These are phyloP conservation scores for Castor canadensis DNA, from an alignment of 2,113 vertebrate species.

Conservation along the genomic window DNA sequence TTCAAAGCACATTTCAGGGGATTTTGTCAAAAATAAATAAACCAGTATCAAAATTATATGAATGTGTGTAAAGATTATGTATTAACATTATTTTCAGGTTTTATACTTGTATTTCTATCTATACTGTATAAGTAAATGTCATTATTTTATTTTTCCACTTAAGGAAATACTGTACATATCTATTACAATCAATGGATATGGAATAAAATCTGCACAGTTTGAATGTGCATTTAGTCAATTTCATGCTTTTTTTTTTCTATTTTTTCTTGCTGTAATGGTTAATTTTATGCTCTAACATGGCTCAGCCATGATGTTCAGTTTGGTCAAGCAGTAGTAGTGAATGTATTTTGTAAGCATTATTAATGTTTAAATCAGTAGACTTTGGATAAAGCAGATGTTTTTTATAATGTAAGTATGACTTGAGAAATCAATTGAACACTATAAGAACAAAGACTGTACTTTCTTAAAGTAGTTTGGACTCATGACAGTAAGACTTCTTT, in stretches of 20 bases:
- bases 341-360: neutral
- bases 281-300: neutral
- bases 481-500: neutral
- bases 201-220: neutral
- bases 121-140: neutral
- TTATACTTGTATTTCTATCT: neutral
- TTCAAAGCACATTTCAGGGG: neutral
- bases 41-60: neutral
- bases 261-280: neutral
- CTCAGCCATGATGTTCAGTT: neutral
- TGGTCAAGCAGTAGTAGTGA: neutral
- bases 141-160: neutral
- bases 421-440: neutral
- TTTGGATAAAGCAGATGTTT: neutral
- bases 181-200: neutral
- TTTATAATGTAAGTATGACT: neutral
- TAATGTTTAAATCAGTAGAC: neutral
- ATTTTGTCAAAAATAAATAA: neutral
- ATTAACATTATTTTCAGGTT: neutral
- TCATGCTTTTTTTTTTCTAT: too few relatives aligned
- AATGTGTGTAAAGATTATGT: neutral
- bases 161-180: neutral
- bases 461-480: neutral
- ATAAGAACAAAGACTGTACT: neutral
- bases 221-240: neutral